Evolutionary conservation across 2,797 vertebrate genomes (phyloP), one percentile per base, ranked within the genome.

Genomic region (Rhinophrynus dorsalis): DNA sequence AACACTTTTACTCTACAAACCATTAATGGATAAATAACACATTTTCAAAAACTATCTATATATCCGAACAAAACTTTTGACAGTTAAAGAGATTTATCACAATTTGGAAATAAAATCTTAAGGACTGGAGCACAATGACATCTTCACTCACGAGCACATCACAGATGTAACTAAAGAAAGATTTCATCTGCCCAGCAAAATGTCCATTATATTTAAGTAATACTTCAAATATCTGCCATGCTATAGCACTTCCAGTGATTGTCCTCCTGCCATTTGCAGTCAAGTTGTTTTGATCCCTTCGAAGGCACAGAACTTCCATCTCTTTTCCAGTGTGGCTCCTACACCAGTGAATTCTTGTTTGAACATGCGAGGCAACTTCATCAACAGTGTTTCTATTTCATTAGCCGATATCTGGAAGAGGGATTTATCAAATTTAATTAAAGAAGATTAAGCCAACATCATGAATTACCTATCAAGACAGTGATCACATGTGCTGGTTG

Each of bases 301-400:
- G 30, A 98, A 98, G 75, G 95, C 96, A 76, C 95, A 97, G 83
- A 98, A 92, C 85, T 96, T 98, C 96, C 96, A 98, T 7, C 95
- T 91, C 78, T 98, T 98, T 78, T 98, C 96, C 88, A 98, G 83
- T 0, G 93, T 97, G 1, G 96, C 96, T 12, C 96, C 96, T 3
- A 98, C 95, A 0, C 96, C 96, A 2, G 94, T 96, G 84, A 98
- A 94, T 80, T 98, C 95, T 86, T 98, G 96, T 40, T 93, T 90
- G 80, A 98, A 98, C 94, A 98, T 95, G 71, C 80, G 84, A 15
- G 96, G 96, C 77, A 98, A 88, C 59, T 93, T 92, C 62, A 92
- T 85, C 90, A 98, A 86, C 71, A 98, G 91, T 45, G 91, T 90
- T 80, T 98, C 96, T 50, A 98, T 91, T 80, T 98, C 95, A 6